Conservation (phyloP, 2,797 vertebrate species). For the Dendrocincla fuliginosa region DNA sequence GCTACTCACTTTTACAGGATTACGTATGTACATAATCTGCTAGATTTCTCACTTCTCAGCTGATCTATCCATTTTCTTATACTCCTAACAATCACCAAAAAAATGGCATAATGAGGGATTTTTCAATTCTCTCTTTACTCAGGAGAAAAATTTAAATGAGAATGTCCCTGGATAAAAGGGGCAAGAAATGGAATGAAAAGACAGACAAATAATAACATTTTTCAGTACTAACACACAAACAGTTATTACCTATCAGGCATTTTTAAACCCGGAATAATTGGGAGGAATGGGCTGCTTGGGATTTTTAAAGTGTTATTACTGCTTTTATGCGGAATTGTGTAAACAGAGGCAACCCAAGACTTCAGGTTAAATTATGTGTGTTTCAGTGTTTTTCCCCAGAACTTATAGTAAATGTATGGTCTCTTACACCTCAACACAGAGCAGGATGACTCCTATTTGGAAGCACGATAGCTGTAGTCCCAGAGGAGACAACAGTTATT, state of each 20-base stretch:
- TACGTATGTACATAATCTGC: background rate
- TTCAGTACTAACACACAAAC: background rate
- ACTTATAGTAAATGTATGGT: background rate
- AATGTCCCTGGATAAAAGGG: background rate
- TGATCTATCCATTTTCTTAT: background rate
- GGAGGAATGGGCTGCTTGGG: background rate
- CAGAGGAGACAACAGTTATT: conserved; percentile 41
- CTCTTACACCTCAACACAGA: background rate
- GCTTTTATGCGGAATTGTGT: background rate
- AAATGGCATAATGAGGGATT: background rate
- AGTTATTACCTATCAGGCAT: background rate
- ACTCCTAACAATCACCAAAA: background rate
- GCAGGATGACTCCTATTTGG: background rate
- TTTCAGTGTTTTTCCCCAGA: background rate
- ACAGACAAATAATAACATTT: background rate
- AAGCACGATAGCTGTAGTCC: conserved; percentile 14
- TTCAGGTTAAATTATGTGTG: background rate
- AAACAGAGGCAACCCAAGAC: background rate
- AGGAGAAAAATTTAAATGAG: background rate
- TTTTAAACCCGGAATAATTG: background rate
- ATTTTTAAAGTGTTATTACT: background rate
- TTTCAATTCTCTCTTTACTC: background rate
- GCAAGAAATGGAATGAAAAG: background rate
- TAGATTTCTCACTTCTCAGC: background rate
- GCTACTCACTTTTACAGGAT: background rate